phyloP scores from a whole-genome alignment of 2,888 invertebrate genomes.

The Eulithis testata region DNA sequence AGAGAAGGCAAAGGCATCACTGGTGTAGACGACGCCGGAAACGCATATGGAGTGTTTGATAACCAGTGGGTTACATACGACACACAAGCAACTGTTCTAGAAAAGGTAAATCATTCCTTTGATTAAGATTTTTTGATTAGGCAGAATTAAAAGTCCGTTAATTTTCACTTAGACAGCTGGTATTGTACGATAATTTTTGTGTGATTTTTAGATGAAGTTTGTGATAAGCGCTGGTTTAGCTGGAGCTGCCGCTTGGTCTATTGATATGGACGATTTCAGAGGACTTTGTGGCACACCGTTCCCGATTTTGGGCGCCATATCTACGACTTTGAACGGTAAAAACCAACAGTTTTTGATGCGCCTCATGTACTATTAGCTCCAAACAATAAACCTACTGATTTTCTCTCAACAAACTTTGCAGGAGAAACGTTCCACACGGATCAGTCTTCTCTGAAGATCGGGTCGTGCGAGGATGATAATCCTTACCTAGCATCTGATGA shows the following conservation, averaged over 20 bases:
- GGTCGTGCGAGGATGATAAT: slow-evolving; percentile 75
- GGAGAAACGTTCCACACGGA: slow-evolving; percentile 71
- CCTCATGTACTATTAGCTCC: neutral
- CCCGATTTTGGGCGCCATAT: slow-evolving; percentile 87
- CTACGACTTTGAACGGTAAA: slow-evolving; percentile 80
- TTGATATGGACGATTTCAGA: slow-evolving; percentile 92
- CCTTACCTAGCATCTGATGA: slow-evolving; percentile 87
- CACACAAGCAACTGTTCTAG: slow-evolving; percentile 86
- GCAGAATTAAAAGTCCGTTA: too few species aligned
- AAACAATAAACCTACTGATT: neutral
- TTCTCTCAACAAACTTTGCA: slow-evolving; percentile 41
- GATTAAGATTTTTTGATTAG: too few species aligned
- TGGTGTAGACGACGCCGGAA: slow-evolving; percentile 85
- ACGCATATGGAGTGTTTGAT: slow-evolving; percentile 87
- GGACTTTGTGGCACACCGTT: slow-evolving; percentile 90
- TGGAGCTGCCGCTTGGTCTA: slow-evolving; percentile 88
- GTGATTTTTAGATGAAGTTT: slow-evolving; percentile 79
- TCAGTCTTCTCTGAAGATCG: slow-evolving; percentile 75
- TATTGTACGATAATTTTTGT: neutral
- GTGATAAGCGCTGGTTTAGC: slow-evolving; percentile 86
- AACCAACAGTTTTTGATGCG: neutral
- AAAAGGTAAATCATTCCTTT: slow-evolving; percentile 81
- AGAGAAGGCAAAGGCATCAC: slow-evolving; percentile 82
- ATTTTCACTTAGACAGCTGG: too few species aligned
- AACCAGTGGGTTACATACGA: slow-evolving; percentile 94